phyloP scores from a whole-genome alignment of 2,888 invertebrate species.

The Pilophorus perplexus region DNA sequence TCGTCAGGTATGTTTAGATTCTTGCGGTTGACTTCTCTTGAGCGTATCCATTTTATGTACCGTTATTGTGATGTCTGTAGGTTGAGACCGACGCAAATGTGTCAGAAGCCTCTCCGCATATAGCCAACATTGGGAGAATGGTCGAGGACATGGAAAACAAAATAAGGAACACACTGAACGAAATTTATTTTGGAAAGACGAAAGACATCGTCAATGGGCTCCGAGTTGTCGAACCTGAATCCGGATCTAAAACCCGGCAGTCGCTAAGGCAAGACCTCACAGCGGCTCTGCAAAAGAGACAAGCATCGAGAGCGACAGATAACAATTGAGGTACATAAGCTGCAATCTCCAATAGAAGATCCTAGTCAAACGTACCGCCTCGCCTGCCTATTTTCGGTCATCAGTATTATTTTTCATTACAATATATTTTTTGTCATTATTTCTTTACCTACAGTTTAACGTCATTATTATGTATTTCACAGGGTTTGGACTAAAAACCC shows the following conservation, averaged over 20 bases:
- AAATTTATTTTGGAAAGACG: conserved; percentile 99
- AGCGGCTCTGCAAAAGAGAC: conserved; percentile 76
- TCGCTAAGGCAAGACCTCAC: conserved; percentile 84
- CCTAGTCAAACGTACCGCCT: too few species aligned
- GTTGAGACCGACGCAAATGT: conserved; percentile 88
- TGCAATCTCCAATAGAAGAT: too few species aligned
- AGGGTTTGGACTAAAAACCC: conserved; percentile 1
- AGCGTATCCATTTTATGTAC: not conserved
- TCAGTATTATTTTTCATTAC: not conserved
- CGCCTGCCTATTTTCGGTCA: too few species aligned
- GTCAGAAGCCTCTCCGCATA: conserved; percentile 92
- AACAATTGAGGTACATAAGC: conserved; percentile 34
- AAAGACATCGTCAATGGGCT: conserved; percentile 96
- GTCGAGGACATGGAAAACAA: conserved; percentile 99
- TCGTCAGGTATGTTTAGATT: conserved; percentile 69
- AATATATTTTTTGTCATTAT: not conserved
- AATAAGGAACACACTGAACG: conserved; percentile 95
- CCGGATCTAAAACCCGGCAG: conserved; percentile 79
- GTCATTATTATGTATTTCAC: too few species aligned
- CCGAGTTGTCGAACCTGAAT: conserved; percentile 75
- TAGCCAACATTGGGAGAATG: conserved; percentile 97
- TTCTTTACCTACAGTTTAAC: too few species aligned
- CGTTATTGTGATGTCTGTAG: conserved; percentile 54
- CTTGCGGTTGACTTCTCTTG: not conserved
- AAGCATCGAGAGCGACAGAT: conserved; percentile 55